These are phyloP conservation scores for Lindbergichthys nudifrons DNA, from an alignment of 2,797 vertebrate species.

Conservation along the genomic window DNA sequence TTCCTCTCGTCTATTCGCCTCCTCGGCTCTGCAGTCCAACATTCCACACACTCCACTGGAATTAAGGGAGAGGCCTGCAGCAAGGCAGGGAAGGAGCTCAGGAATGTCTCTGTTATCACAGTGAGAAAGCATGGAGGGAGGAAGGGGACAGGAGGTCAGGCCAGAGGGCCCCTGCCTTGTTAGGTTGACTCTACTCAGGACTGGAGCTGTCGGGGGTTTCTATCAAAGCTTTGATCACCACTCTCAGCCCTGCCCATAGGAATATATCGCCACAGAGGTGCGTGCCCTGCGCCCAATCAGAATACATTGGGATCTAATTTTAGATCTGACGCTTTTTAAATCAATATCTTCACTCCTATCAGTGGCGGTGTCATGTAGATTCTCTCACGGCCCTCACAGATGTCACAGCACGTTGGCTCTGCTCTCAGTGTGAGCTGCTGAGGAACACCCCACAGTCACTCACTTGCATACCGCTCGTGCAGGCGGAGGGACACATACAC, in stretches of 20 bases:
- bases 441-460: constrained; percentile 62
- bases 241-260: constrained; percentile 39
- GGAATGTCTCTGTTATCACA: constrained; percentile 86
- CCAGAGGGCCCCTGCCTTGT: constrained; percentile 52
- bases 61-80: constrained; percentile 82
- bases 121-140: constrained; percentile 74
- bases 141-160: constrained; percentile 73
- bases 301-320: constrained; percentile 75
- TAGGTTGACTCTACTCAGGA: constrained; percentile 56
- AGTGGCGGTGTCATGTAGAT: constrained; percentile 81
- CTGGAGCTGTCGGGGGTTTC: constrained; percentile 49
- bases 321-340: constrained; percentile 82
- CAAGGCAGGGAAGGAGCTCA: constrained; percentile 76
- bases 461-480: constrained; percentile 52
- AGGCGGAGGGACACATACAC: constrained; percentile 52
- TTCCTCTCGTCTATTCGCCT: constrained; percentile 75
- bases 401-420: constrained; percentile 80
- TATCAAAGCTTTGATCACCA: constrained; percentile 64
- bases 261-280: constrained; percentile 59
- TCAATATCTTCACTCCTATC: constrained; percentile 78
- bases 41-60: constrained; percentile 82
- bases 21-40: constrained; percentile 64
- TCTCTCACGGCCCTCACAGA: constrained; percentile 78
- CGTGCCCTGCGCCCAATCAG: constrained; percentile 56
- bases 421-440: constrained; percentile 67